Evolutionary conservation across 2,888 invertebrate genomes (phyloP).

Genomic region (Hypolimnas misippus): DNA sequence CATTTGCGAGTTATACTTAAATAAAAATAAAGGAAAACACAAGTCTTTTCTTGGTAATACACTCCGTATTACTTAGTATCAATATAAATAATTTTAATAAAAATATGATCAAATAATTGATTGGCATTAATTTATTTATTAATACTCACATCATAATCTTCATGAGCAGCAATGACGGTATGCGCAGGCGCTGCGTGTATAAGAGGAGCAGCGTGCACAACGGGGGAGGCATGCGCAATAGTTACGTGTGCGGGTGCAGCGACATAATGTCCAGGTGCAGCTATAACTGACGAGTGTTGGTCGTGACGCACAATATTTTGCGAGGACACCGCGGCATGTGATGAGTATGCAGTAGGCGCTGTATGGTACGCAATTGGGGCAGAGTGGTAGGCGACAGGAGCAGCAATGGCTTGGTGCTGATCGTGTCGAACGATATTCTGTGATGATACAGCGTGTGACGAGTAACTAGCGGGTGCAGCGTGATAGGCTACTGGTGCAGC

Average conservation of each 20-base stretch:
- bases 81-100: no score
- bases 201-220: slow-evolving; percentile 45
- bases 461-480: slow-evolving; percentile 61
- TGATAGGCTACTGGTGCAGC: slow-evolving; percentile 45
- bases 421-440: slow-evolving; percentile 63
- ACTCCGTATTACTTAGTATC: no score
- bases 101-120: no score
- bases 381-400: slow-evolving; percentile 49
- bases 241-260: slow-evolving; percentile 43
- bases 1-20: no score
- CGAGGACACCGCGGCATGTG: slow-evolving; percentile 63
- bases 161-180: slow-evolving; percentile 49
- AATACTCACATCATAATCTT: no score
- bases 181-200: slow-evolving; percentile 33
- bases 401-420: slow-evolving; percentile 46
- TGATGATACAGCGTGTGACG: slow-evolving; percentile 55
- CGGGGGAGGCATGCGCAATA: slow-evolving; percentile 35
- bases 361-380: slow-evolving; percentile 46
- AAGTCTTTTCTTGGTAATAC: no score
- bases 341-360: slow-evolving; percentile 58
- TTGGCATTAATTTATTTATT: no score
- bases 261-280: slow-evolving; percentile 38
- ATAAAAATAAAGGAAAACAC: no score
- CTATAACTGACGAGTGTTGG: slow-evolving; percentile 55
- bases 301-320: slow-evolving; percentile 69